Base-by-base conservation (phyloP, 1,140 invertebrate genomes). In the Drosophila gunungcola region DNA sequence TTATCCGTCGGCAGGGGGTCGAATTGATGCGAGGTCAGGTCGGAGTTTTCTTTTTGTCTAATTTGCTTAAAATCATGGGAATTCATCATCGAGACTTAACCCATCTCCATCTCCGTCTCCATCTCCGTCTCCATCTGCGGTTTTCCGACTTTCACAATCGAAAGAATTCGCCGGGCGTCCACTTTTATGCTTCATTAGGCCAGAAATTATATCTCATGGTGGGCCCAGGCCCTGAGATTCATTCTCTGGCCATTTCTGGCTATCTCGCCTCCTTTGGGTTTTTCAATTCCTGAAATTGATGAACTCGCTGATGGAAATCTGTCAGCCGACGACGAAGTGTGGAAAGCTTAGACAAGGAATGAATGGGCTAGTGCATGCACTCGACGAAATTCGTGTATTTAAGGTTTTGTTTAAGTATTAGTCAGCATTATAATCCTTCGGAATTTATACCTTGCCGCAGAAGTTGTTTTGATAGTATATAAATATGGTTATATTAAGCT, bases 171-270 rank as follows among this genome's bases (percentile, higher is more conserved):
- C 62, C n/a, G 41, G 64, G 65, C 60, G 78, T 62, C 73, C 78
- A 86, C 43, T 86, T 86, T 86, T 86, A 88, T 86, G 82, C 82
- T 86, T 86, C 82, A 86, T 86, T 86, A 86, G 65, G 83, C 78
- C 74, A 82, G 78, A 86, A 88, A 86, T 88, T 81, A 86, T 86
- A 82, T 81, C 65, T 78, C 54, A 67, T 81, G 68, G 62, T 78
- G 64, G 77, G 77, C 80, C 67, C 45, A 21, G 51, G 58, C 55
- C 62, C 62, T 65, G 56, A 46, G 62, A 61, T 61, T 65, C 32
- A 46, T 46, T 46, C 43, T 36, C 62, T 16, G 21, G 45, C 60
- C 58, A 52, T 73, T 77, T 70, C 41, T 65, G 65, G 64, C 64
- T 52, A 78, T 61, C 78, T 75, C 38, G 52, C 46, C 61, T 45